Percentiles rank a stretch among this genome's conserved stretches.
Evolutionary conservation across 2,888 invertebrate genomes (phyloP).

Genomic region (Caenorhabditis becei): DNA sequence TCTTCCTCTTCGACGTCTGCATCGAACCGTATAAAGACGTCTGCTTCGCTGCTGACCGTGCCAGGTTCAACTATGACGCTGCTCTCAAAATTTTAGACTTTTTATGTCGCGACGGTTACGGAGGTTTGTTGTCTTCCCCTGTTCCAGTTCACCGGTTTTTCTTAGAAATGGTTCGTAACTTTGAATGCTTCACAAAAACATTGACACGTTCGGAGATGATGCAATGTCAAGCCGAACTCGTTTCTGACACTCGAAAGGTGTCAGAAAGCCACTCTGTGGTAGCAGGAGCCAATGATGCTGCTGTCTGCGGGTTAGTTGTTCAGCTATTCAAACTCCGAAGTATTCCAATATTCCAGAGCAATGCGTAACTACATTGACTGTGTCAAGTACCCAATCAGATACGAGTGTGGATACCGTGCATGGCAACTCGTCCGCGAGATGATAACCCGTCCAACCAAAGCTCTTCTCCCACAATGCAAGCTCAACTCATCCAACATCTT

Average conservation of each 20-base stretch:
- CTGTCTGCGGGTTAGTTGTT: slow-evolving; percentile 72
- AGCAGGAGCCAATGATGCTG: slow-evolving; percentile 55
- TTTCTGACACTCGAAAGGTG: slow-evolving; percentile 71
- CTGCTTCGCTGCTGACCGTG: slow-evolving; percentile 71
- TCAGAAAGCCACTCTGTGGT: slow-evolving; percentile 52
- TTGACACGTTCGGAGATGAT: slow-evolving; percentile 77
- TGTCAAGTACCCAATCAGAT: slow-evolving; percentile 75
- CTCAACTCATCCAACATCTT: slow-evolving; percentile 58
- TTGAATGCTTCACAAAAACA: slow-evolving; percentile 75
- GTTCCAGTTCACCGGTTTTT: background rate
- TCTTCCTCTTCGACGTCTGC: slow-evolving; percentile 75
- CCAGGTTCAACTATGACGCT: slow-evolving; percentile 70
- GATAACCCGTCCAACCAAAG: slow-evolving; percentile 70
- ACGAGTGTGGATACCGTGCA: slow-evolving; percentile 76
- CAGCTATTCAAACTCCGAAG: background rate
- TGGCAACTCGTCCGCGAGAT: slow-evolving; percentile 74
- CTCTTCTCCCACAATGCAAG: slow-evolving; percentile 72
- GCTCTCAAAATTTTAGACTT: slow-evolving; percentile 74
- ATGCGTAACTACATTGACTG: slow-evolving; percentile 77
- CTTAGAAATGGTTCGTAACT: slow-evolving; percentile 74
- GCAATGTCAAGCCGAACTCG: slow-evolving; percentile 75
- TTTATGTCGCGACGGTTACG: slow-evolving; percentile 75
- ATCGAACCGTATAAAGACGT: slow-evolving; percentile 74
- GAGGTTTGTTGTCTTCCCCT: slow-evolving; percentile 48
- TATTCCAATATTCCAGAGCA: slow-evolving; percentile 63